Conservation (phyloP, 2,113 vertebrate species). For the Mus musculus region DNA sequence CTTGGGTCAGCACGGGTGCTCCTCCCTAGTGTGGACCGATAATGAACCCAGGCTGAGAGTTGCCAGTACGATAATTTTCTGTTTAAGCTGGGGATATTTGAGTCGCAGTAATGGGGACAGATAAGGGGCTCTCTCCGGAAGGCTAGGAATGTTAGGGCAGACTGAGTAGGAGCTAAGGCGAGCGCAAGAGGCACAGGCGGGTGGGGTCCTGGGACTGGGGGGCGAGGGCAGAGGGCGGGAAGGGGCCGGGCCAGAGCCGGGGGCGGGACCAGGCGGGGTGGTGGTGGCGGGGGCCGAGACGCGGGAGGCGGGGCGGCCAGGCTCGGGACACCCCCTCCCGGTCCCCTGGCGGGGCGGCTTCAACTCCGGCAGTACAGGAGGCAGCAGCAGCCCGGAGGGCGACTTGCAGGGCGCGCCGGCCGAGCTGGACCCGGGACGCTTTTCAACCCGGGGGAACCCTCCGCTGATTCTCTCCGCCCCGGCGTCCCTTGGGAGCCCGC, state of each 20-base stretch:
- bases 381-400: constrained; percentile 61
- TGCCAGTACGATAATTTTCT: not conserved
- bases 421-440: constrained; percentile 30
- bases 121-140: constrained; percentile 38
- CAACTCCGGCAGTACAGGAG: constrained; percentile 63
- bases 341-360: constrained; percentile 77
- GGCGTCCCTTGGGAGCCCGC: constrained; percentile 49
- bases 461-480: not conserved
- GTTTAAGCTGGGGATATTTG: constrained; percentile 49
- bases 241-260: constrained; percentile 70
- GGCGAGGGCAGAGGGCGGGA: constrained; percentile 74
- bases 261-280: constrained; percentile 38
- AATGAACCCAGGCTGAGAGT: not conserved
- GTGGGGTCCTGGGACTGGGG: constrained; percentile 54
- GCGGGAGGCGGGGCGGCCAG: constrained; percentile 81
- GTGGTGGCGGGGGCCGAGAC: constrained; percentile 51
- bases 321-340: constrained; percentile 79
- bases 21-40: not conserved
- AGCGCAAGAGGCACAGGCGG: not conserved
- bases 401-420: constrained; percentile 9
- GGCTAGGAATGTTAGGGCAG: constrained; percentile 58
- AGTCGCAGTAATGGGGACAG: constrained; percentile 35
- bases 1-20: constrained; percentile 36
- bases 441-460: not conserved
- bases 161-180: not conserved